phyloP scores from a whole-genome alignment of 2,888 invertebrate genomes.

The Tipula unca region DNA sequence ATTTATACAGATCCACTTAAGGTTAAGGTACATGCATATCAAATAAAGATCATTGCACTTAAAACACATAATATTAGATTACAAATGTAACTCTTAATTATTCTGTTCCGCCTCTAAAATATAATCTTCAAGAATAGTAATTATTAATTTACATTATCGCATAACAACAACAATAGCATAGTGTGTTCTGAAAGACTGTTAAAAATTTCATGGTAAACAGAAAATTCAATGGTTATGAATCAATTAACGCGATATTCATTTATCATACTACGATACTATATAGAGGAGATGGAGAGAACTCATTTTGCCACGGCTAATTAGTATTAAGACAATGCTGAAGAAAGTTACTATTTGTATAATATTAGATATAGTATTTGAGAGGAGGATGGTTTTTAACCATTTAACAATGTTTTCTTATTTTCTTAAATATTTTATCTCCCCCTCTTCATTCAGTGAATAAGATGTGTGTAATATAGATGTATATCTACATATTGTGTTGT shows the following conservation, averaged over 20 bases:
- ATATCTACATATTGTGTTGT: not conserved
- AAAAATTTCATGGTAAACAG: not conserved
- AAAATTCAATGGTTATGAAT: not conserved
- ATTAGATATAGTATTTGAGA: not conserved
- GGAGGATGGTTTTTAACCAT: not conserved
- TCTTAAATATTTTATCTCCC: not conserved
- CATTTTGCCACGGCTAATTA: constrained; percentile 8
- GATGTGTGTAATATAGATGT: not conserved
- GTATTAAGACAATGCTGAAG: not conserved
- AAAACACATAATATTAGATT: constrained; percentile 8
- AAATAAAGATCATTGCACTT: not conserved
- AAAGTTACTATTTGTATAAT: not conserved
- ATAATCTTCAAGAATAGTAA: not conserved
- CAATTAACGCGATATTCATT: not conserved
- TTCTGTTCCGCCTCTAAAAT: not conserved
- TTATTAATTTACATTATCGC: constrained; percentile 8
- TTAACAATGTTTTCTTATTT: not conserved
- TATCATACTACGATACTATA: not conserved
- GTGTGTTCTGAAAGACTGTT: not conserved
- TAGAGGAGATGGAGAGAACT: not conserved
- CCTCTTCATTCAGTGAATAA: not conserved
- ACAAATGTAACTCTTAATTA: constrained; percentile 14
- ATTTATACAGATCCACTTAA: not conserved
- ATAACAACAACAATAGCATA: not conserved
- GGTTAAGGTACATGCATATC: not conserved